These are phyloP conservation scores for Chloroceryle inda DNA, from an alignment of 2,797 vertebrate genomes.

Conservation along the genomic window DNA sequence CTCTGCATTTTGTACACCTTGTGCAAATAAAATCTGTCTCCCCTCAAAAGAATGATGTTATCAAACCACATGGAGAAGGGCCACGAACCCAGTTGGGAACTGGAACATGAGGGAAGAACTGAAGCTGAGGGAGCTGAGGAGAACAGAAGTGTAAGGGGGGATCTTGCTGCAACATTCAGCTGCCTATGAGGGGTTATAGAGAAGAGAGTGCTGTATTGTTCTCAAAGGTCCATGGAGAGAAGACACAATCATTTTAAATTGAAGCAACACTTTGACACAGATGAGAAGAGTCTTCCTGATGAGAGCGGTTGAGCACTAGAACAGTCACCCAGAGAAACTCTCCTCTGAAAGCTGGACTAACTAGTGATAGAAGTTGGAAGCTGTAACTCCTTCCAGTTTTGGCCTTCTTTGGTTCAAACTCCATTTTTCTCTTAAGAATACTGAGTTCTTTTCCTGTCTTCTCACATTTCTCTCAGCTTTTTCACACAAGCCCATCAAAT, in stretches of 20 bases:
- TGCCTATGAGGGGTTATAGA: not conserved
- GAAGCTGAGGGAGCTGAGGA: not conserved
- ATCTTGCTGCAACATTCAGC: not conserved
- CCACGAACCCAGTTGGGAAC: not conserved
- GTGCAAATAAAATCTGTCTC: not conserved
- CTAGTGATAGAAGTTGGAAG: not conserved
- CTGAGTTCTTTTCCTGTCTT: not conserved
- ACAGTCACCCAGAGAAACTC: not conserved
- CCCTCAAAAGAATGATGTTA: not conserved
- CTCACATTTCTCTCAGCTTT: not conserved
- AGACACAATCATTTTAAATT: not conserved
- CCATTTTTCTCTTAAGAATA: not conserved
- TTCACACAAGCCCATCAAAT: not conserved
- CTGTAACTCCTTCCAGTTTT: not conserved
- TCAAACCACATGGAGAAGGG: not conserved
- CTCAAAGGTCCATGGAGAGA: not conserved
- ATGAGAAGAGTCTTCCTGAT: not conserved
- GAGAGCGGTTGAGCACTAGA: not conserved
- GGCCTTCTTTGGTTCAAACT: not conserved
- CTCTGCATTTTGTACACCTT: not conserved
- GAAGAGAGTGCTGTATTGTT: not conserved
- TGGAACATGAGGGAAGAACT: not conserved
- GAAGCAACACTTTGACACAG: not conserved
- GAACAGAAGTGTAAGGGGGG: not conserved
- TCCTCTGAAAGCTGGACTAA: not conserved